These are phyloP conservation scores for Heliconius congener DNA, from an alignment of 1,140 invertebrate genomes.

Conservation along the genomic window DNA sequence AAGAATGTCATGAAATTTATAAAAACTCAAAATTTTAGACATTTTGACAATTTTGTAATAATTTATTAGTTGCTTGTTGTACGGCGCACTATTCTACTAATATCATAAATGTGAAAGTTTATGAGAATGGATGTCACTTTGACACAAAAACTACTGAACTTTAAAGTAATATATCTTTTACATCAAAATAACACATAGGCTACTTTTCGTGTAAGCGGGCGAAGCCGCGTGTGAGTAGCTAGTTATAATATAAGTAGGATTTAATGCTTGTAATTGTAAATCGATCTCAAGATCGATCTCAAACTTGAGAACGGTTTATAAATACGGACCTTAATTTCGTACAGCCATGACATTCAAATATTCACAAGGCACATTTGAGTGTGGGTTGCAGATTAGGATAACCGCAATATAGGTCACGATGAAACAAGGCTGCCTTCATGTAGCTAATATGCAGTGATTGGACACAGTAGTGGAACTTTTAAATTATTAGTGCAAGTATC, in stretches of 20 bases:
- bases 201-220: no score
- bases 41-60: background rate
- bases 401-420: conserved; percentile 51
- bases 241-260: background rate
- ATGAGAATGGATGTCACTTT: no score
- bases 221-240: no score
- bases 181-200: no score
- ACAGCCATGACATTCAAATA: conserved; percentile 46
- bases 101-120: no score
- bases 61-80: no score
- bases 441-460: background rate
- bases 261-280: background rate
- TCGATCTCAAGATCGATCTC: background rate
- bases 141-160: no score
- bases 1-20: no score
- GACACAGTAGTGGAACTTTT: background rate
- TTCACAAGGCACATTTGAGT: conserved; percentile 41
- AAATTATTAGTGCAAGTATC: background rate
- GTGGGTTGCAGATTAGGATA: conserved; percentile 51
- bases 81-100: background rate
- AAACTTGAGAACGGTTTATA: background rate
- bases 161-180: no score
- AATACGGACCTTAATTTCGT: conserved; percentile 3
- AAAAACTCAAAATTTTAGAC: background rate
- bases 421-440: conserved; percentile 4